Evolutionary conservation across 2,113 vertebrate species (phyloP).

Genomic region (Lipotes vexillifer): DNA sequence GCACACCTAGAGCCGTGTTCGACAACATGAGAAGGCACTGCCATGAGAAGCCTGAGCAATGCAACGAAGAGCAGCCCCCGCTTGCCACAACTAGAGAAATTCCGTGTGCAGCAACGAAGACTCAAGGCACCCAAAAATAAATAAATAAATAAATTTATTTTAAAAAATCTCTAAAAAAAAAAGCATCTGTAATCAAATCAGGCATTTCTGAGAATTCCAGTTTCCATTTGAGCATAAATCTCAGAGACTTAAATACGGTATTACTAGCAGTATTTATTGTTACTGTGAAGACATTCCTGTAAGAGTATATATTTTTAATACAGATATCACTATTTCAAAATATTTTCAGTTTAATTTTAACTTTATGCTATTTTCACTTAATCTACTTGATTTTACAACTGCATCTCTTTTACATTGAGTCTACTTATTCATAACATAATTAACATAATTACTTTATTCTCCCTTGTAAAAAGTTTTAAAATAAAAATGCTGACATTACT

Average conservation of each 20-base stretch:
- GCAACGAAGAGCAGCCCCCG: no score
- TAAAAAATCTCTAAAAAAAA: no score
- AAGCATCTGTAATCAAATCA: background rate
- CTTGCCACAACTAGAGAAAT: no score
- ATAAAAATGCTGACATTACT: background rate
- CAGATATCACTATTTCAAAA: background rate
- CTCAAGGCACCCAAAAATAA: no score
- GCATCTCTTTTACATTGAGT: background rate
- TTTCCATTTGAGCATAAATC: background rate
- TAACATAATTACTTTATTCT: slow-evolving; percentile 1
- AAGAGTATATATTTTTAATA: background rate
- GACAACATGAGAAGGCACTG: no score
- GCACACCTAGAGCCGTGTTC: no score
- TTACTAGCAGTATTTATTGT: background rate
- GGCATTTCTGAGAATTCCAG: background rate
- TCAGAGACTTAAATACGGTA: background rate
- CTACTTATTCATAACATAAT: background rate
- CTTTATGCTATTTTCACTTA: slow-evolving; percentile 2
- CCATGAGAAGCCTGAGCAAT: no score
- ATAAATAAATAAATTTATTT: no score
- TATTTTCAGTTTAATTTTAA: background rate
- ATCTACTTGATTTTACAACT: slow-evolving; percentile 19
- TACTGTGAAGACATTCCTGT: background rate
- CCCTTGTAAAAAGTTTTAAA: background rate
- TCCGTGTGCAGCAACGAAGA: no score